Base-by-base conservation (phyloP, 2,888 invertebrate genomes). In the Gortyna flavago region DNA sequence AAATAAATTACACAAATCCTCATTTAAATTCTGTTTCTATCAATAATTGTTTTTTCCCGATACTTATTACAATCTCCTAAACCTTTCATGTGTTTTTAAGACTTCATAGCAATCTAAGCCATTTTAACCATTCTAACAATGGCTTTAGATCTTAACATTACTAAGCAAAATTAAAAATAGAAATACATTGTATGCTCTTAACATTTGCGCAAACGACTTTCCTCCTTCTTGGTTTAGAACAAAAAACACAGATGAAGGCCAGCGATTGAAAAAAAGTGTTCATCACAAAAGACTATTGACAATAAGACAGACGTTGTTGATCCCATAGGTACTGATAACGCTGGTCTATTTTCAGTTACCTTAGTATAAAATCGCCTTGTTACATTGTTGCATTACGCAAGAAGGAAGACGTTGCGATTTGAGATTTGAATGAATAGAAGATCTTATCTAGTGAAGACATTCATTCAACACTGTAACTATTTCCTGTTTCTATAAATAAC, bases 181-280 rank as follows among this genome's bases (percentile, higher is more conserved):
- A 81, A 81, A 61, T 61, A 64, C 66, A 80, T 75, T 65, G 44
- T 74, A 81, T 68, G 48, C 29, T 67, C 29, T 64, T 38, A 76
- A 73, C 80, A 85, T 89, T 89, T 85, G 84, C 85, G 85, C 84
- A 89, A 88, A 57, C 38, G 75, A 80, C 64, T 85, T 87, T 87
- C 85, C 87, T 75, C 67, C 70, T 82, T 41, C 73, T 70, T 64
- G 57, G 75, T 71, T 83, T 84, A 81, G 87, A 87, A 88, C 86
- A 89, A 87, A 84, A 88, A 88, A 85, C 81, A 83, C 81, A 94
- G 94, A 94, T 95, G 91, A 94, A 95, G 94, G 94, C 85, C 93
- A 92, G 70, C 68, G 94, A 94, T 94, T 90, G 89, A 90, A 92
- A 91, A 83, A 80, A 72, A 81, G 29, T 61, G 64, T 72, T 71